Evolutionary conservation across 2,113 vertebrate species (phyloP).

Genomic region (Cyanoramphus novaezelandiae): DNA sequence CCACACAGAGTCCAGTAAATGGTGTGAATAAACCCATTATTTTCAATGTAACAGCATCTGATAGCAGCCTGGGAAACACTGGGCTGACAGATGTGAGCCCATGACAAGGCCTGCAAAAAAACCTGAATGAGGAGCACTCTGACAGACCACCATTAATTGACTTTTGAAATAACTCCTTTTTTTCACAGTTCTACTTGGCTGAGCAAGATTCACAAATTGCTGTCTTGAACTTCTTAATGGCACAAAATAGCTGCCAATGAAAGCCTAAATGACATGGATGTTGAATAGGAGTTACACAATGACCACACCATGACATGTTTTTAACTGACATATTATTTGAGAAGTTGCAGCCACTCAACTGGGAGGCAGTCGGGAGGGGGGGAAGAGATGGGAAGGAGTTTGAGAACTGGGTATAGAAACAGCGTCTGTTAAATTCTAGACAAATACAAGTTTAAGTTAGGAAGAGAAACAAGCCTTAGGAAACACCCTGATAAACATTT

Average conservation of each 20-base stretch:
- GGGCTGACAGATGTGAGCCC: conserved; percentile 71
- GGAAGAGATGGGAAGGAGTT: neutral
- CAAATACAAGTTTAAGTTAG: neutral
- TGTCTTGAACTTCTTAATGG: conserved; percentile 78
- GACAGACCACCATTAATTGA: conserved; percentile 75
- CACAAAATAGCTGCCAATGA: conserved; percentile 81
- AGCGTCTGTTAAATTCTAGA: neutral
- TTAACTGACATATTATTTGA: conserved; percentile 58
- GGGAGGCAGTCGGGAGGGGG: neutral
- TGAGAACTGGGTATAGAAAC: neutral
- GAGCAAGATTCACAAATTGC: conserved; percentile 81
- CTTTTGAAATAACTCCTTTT: conserved; percentile 77
- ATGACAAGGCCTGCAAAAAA: neutral
- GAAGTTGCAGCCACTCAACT: neutral
- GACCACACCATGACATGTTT: conserved; percentile 58
- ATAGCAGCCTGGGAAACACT: conserved; percentile 53
- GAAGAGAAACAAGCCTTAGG: neutral
- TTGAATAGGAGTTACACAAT: conserved; percentile 73
- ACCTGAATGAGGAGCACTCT: neutral
- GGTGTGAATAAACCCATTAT: conserved; percentile 60
- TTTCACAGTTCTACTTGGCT: conserved; percentile 73
- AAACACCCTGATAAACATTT: neutral
- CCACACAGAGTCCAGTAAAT: conserved; percentile 27
- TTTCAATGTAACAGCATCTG: conserved; percentile 28
- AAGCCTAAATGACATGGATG: conserved; percentile 76